Base-by-base conservation (phyloP, 2,888 invertebrate genomes). In the Doris montereyensis region DNA sequence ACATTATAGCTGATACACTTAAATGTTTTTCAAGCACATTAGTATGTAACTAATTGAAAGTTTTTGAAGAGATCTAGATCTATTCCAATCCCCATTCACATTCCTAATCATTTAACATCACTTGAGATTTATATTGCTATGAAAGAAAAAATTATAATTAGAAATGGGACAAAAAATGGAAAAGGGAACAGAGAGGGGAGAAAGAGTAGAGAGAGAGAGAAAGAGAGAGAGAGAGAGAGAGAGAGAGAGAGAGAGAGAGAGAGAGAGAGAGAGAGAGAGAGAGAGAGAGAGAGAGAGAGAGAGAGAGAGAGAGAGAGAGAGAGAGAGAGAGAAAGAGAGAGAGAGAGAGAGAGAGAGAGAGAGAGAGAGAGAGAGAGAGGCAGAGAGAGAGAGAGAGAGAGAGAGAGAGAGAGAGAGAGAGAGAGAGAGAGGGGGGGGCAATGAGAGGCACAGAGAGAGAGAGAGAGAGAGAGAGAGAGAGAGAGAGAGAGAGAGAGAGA, bases 261-360 rank as follows among this genome's bases (percentile, higher is more conserved):
- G n/a, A n/a, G 72, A 72, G 10, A 52, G 41, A 72, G 72, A 72
- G 21, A 5, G 41, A 41, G 72, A 72, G 41, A 24, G 41, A 72
- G 72, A 72, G 21, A 52, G 41, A 72, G 72, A 72, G 41, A 52
- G 41, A 41, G 72, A 72, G 41, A 52, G 41, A 72, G 72, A 72
- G 41, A 52, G 41, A 41, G 72, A 41, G 21, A 52, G 32, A 72
- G 72, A 72, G 41, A 52, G 32, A 41, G 72, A 41, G 21, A 52
- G 32, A 72, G 72, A 41, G 41, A 52, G 32, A 41, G 52, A 41
- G 41, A 52, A 41, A 72, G 72, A 41, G 21, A 52, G 32, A 41
- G 52, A 41, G 41, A 52, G 32, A 72, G 72, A 72, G 21, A 52
- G 32, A 41, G 72, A 41, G 41, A 24, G 32, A 41, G 72, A 41